Conservation (phyloP, 2,797 vertebrate species). For the Pangasius macronema region DNA sequence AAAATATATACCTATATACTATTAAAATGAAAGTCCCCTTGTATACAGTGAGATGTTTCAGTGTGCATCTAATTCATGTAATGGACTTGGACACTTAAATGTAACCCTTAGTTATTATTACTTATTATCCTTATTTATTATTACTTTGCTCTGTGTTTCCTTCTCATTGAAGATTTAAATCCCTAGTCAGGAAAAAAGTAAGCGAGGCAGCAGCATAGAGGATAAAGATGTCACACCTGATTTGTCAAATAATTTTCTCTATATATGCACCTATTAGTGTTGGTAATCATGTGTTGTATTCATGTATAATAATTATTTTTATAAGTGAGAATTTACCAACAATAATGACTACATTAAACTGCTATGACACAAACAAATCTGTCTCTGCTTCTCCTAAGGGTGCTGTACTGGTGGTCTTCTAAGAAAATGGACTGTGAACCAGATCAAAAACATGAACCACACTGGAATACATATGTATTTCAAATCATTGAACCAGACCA, state of each 20-base stretch:
- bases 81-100: not conserved
- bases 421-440: conserved; percentile 11
- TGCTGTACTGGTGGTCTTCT: conserved; percentile 31
- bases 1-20: not conserved
- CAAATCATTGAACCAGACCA: conserved; percentile 30
- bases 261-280: not conserved
- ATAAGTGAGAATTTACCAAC: not conserved
- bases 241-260: not conserved
- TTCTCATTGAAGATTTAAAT: not conserved
- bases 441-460: conserved; percentile 32
- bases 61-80: not conserved
- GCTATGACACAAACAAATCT: not conserved
- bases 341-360: not conserved
- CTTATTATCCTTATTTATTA: not conserved
- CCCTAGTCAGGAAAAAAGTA: not conserved
- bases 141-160: not conserved
- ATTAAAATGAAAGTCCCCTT: not conserved
- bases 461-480: conserved; percentile 24
- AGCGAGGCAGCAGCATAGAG: not conserved
- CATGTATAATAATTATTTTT: not conserved
- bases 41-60: not conserved
- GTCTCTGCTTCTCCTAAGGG: conserved; percentile 37
- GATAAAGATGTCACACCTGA: not conserved
- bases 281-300: not conserved
- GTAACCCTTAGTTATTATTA: not conserved